Evolutionary conservation across 2,888 invertebrate genomes (phyloP).

Genomic region (Stenodera caucasica): DNA sequence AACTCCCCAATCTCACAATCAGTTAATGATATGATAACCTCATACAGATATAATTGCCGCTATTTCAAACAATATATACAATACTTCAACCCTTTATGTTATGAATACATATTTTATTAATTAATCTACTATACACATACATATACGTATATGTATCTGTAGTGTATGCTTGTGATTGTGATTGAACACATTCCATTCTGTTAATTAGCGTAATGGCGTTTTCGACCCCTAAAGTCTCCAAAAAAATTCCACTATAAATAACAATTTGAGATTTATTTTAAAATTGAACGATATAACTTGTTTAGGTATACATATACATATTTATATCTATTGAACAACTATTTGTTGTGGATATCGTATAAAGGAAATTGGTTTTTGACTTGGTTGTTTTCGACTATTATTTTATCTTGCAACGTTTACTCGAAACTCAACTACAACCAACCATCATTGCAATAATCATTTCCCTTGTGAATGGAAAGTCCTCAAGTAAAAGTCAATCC

Average conservation of each 20-base stretch:
- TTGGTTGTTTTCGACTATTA: constrained; percentile 27
- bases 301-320: no score
- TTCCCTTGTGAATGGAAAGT: constrained; percentile 30
- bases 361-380: constrained; percentile 25
- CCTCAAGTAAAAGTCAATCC: constrained; percentile 30
- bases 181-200: not conserved
- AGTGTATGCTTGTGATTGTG: not conserved
- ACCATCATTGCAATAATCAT: constrained; percentile 28
- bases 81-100: not conserved
- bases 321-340: not conserved
- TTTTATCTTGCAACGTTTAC: constrained; percentile 28
- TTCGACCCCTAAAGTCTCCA: not conserved
- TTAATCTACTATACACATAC: not conserved
- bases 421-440: constrained; percentile 15
- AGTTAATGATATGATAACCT: no score
- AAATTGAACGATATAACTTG: no score
- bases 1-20: no score
- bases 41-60: no score
- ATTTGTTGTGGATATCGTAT: not conserved
- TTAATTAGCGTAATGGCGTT: constrained; percentile 1
- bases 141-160: not conserved
- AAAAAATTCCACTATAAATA: no score
- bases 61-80: not conserved
- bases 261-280: no score
- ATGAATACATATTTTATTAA: not conserved